A percentile compares a stretch with the other conserved stretches of the same genome.
phyloP scores from a whole-genome alignment of 2,797 vertebrate species.

The Gymnocypris eckloni region DNA sequence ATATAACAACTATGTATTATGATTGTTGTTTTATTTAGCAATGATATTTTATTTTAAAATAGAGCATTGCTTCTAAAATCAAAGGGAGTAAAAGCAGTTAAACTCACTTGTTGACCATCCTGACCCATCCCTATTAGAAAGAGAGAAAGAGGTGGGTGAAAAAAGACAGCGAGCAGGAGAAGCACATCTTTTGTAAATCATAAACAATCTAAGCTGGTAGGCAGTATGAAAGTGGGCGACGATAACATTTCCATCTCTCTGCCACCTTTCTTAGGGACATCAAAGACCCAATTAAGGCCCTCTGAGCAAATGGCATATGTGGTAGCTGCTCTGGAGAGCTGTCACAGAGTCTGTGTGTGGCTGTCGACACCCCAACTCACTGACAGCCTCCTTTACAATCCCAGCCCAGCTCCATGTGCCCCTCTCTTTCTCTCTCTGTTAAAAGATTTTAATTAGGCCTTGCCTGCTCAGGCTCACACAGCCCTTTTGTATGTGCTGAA shows the following conservation, averaged over 20 bases:
- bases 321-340: conserved; percentile 86
- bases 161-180: conserved; percentile 57
- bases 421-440: conserved; percentile 74
- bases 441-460: conserved; percentile 89
- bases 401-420: conserved; percentile 74
- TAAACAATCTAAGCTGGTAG: conserved; percentile 55
- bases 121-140: conserved; percentile 15
- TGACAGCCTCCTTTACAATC: conserved; percentile 82
- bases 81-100: not conserved
- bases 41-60: not conserved
- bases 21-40: not conserved
- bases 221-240: conserved; percentile 46
- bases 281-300: conserved; percentile 98
- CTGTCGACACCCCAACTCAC: conserved; percentile 66
- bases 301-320: conserved; percentile 87
- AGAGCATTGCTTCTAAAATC: not conserved
- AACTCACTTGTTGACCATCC: not conserved
- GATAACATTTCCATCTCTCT: conserved; percentile 77
- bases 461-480: conserved; percentile 77
- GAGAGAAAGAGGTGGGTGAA: conserved; percentile 44
- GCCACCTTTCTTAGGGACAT: conserved; percentile 89
- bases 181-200: conserved; percentile 47
- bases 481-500: conserved; percentile 82
- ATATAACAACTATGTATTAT: not conserved
- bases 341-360: conserved; percentile 80